These are phyloP conservation scores for Scaptomyza pallida DNA, from an alignment of 1,140 invertebrate genomes.

Conservation along the genomic window DNA sequence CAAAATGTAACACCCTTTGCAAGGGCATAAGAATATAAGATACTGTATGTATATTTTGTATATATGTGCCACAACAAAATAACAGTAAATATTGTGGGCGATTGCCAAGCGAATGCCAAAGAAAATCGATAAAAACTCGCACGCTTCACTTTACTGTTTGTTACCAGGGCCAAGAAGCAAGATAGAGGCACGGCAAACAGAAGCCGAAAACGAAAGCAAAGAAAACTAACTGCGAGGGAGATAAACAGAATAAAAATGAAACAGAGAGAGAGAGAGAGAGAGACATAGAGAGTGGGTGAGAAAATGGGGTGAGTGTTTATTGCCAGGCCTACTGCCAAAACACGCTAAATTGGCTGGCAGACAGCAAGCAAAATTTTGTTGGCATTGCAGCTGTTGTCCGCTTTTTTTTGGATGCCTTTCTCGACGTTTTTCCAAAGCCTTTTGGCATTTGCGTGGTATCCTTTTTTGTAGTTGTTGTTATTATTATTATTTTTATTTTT, in stretches of 20 bases:
- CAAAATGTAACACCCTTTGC: too few relatives aligned
- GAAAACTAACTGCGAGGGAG: neutral
- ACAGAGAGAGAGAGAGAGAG: slow-evolving; percentile 8
- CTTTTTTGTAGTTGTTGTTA: slow-evolving; percentile 6
- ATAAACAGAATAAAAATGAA: neutral
- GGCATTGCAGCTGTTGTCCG: slow-evolving; percentile 35
- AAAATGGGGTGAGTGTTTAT: slow-evolving; percentile 53
- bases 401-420: slow-evolving; percentile 13
- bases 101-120: slow-evolving; percentile 52
- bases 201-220: neutral
- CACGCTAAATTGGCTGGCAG: slow-evolving; percentile 12
- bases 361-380: slow-evolving; percentile 18
- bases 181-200: slow-evolving; percentile 12
- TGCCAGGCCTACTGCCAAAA: slow-evolving; percentile 48
- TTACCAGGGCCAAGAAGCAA: slow-evolving; percentile 22
- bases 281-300: too few relatives aligned
- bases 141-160: slow-evolving; percentile 49
- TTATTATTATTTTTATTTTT: neutral
- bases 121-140: slow-evolving; percentile 71
- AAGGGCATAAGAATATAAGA: neutral
- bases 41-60: too few relatives aligned
- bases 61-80: slow-evolving; percentile 56
- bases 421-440: slow-evolving; percentile 5
- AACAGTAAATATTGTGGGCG: slow-evolving; percentile 70
- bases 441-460: slow-evolving; percentile 20